A percentile compares a stretch with the other conserved stretches of the same genome.
Conservation (phyloP, 2,113 vertebrate species). For the Casuarius casuarius region DNA sequence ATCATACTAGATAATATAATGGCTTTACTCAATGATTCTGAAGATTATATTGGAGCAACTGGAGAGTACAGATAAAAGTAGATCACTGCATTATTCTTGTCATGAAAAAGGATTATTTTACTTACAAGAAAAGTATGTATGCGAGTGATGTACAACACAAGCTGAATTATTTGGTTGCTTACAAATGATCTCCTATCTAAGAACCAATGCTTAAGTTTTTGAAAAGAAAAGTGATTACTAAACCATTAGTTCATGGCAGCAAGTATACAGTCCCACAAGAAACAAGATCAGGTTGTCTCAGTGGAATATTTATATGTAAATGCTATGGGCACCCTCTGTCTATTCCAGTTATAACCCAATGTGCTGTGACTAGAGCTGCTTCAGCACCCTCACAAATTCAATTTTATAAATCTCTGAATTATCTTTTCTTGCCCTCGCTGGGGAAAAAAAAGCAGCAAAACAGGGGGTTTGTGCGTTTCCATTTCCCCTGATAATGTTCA, state of each 20-base stretch:
- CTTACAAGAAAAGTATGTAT: background rate
- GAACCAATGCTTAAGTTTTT: background rate
- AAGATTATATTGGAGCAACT: background rate
- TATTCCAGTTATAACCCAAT: background rate
- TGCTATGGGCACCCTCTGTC: background rate
- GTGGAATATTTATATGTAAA: background rate
- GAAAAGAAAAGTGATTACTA: constrained; percentile 22
- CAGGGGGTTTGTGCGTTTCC: background rate
- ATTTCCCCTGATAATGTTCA: background rate
- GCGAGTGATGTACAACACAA: background rate
- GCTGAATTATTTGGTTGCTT: constrained; percentile 2
- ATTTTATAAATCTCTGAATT: background rate
- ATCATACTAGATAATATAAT: constrained; percentile 21
- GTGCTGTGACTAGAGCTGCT: background rate
- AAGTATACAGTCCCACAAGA: background rate
- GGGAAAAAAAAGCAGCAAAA: background rate
- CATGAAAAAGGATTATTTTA: background rate
- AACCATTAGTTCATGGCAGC: constrained; percentile 17
- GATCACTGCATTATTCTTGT: background rate
- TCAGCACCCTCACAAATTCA: background rate
- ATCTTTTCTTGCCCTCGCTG: background rate
- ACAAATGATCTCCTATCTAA: background rate
- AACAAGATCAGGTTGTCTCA: background rate
- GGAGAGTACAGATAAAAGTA: background rate
- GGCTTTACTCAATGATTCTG: constrained; percentile 14